Base-by-base conservation (phyloP, 2,797 vertebrate species). In the Propithecus deckenii region DNA sequence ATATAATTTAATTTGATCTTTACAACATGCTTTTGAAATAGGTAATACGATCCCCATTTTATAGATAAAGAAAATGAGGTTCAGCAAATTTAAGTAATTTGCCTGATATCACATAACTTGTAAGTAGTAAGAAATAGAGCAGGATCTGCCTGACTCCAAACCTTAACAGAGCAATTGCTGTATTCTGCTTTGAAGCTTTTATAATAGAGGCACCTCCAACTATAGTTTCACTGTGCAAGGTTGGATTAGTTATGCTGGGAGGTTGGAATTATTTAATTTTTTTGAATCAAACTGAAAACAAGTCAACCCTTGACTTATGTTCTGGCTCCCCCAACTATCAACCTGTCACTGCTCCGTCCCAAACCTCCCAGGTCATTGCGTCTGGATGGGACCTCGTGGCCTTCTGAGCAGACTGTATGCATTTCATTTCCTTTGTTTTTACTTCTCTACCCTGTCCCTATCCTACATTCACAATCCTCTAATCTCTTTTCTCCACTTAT, bases 11-110 rank as follows among this genome's bases (percentile, higher is more conserved):
- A 89, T 76, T 85, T 76, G 13, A 85, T 91, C n/a, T 61, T 75
- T 65, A 86, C 32, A 75, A 38, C 38, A 74, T 67, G 38, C 28
- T 85, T 67, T 92, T 76, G 71, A 95, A 80, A 79, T 41, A 65
- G 38, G 14, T 84, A 50, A 86, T 86, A 23, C 7, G 30, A 38
- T 86, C 32, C 17, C 3, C 7, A 41, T 75, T 72, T 92, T 74
- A 59, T 69, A 93, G 23, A 28, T 75, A 38, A 69, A 75, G 35
- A 25, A 87, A 91, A 86, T 88, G 72, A 93, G 22, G 28, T 57
- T 78, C 18, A 46, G 14, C 48, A 89, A 86, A n/a, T 86, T 89
- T 92, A 61, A 89, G 35, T 92, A 52, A 67, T 78, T 92, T 90
- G 13, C 25, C 28, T 55, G 22, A 50, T 65, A 52, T 79, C 35